Base-by-base conservation (phyloP, 2,113 vertebrate species). In the Fukomys damarensis region DNA sequence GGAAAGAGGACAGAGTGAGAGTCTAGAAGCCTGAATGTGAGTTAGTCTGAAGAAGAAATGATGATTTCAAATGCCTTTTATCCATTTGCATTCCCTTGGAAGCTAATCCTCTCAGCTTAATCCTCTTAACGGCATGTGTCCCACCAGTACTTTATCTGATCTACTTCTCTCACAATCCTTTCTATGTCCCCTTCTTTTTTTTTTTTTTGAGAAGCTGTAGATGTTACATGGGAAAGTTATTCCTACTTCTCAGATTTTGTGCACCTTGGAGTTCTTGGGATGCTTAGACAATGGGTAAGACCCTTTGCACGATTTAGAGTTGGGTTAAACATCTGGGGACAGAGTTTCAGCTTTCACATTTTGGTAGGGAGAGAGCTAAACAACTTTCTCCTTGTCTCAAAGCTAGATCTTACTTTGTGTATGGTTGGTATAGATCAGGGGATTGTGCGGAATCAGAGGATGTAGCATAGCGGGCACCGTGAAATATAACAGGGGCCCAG, bases 51-150 rank as follows among this genome's bases (percentile, higher is more conserved):
- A 98, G 95, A 97, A 83, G 89, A 98, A 97, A 98, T 95, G 0
- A 17, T 93, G 96, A 98, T 93, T 98, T 86, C 96, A 95, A 76
- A 98, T 94, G 52, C 92, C 8, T 41, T 38, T 52, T 56, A 41
- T 2, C 70, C 93, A 91, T 94, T 97, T 97, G 56, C 94, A 38
- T 98, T 98, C 94, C 97, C 93, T 95, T 96, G 94, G 94, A 76
- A 97, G 97, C 93, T 98, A 98, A 98, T 98, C 98, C 0, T 32
- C 97, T 98, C 96, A 94, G 96, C 72, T n/a, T 98, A 98, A 98
- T 98, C 98, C 96, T 98, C 98, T 99, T 98, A 97, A 96, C 49
- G 94, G 91, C 96, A 91, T 98, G 97, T 98, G 96, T 95, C 98
- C 66, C 97, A 74, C 98, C 94, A 61, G 95, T 54, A 83, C 98